Evolutionary conservation across 2,797 vertebrate genomes (phyloP).

Genomic region (Danionella dracula): DNA sequence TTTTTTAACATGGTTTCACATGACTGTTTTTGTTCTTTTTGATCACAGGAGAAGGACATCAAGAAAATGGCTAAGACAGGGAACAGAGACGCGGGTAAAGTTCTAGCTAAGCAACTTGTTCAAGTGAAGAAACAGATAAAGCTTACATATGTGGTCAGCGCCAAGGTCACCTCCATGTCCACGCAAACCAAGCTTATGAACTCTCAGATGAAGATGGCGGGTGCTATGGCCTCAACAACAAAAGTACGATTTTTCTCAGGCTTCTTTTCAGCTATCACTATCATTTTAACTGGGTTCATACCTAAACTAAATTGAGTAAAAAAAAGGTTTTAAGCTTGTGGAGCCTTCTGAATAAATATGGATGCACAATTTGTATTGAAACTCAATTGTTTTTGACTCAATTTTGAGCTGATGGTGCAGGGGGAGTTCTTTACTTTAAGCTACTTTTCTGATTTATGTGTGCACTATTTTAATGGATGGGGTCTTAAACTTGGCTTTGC

Average conservation of each 20-base stretch:
- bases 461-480: no score
- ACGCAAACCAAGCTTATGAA: slow-evolving; percentile 96
- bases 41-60: slow-evolving; percentile 86
- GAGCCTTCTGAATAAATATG: no score
- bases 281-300: no score
- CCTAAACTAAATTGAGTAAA: no score
- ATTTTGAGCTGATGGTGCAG: no score
- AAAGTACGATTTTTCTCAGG: slow-evolving; percentile 72
- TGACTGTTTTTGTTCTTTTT: neutral
- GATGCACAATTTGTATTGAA: no score
- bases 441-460: no score
- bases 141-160: slow-evolving; percentile 91
- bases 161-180: slow-evolving; percentile 94
- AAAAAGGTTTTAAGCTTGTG: neutral
- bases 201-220: slow-evolving; percentile 99
- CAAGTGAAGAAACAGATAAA: slow-evolving; percentile 93
- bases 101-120: slow-evolving; percentile 92
- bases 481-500: neutral
- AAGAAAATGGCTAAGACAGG: slow-evolving; percentile 98
- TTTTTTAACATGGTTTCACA: no score
- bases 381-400: no score
- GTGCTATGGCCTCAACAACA: slow-evolving; percentile 90
- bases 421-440: no score
- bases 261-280: no score
- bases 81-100: slow-evolving; percentile 88